Percentiles rank a stretch among this genome's conserved stretches.
phyloP scores from a whole-genome alignment of 1,140 invertebrate species.

The Trichomalopsis sarcophagae region DNA sequence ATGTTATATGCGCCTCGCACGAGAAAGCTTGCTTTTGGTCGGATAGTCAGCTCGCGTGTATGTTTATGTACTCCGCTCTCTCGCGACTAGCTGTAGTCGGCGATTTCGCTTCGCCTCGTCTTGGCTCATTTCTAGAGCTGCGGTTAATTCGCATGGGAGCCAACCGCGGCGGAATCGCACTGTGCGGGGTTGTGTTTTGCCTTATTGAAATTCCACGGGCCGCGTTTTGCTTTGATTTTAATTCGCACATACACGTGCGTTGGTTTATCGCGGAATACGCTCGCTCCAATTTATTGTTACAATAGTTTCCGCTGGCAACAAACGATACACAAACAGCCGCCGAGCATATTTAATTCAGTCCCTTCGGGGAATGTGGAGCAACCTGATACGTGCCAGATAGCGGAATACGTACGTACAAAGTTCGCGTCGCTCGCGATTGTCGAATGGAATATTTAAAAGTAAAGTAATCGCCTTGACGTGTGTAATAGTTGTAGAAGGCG shows the following conservation, averaged over 20 bases:
- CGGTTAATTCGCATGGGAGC: neutral
- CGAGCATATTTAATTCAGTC: conserved; percentile 12
- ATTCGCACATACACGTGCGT: too few species aligned
- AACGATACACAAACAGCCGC: neutral
- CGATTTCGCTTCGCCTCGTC: neutral
- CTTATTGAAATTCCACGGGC: too few species aligned
- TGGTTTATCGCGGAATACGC: too few species aligned
- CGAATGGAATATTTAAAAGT: conserved; percentile 49
- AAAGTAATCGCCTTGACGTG: conserved; percentile 41
- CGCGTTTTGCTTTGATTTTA: too few species aligned
- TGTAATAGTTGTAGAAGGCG: conserved; percentile 41
- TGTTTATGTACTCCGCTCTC: neutral
- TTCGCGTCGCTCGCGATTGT: conserved; percentile 7
- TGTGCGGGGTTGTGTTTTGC: neutral
- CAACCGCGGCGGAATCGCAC: neutral
- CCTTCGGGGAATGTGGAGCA: conserved; percentile 28
- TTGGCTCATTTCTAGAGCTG: neutral
- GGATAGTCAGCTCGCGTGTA: neutral
- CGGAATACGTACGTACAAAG: neutral
- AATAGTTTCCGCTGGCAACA: too few species aligned
- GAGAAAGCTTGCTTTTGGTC: neutral
- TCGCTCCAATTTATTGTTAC: too few species aligned
- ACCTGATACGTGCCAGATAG: conserved; percentile 21
- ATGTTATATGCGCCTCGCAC: neutral
- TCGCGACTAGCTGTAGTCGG: too few species aligned